Base-by-base conservation (phyloP, 2,797 vertebrate genomes). In the Peromyscus melanophrys region DNA sequence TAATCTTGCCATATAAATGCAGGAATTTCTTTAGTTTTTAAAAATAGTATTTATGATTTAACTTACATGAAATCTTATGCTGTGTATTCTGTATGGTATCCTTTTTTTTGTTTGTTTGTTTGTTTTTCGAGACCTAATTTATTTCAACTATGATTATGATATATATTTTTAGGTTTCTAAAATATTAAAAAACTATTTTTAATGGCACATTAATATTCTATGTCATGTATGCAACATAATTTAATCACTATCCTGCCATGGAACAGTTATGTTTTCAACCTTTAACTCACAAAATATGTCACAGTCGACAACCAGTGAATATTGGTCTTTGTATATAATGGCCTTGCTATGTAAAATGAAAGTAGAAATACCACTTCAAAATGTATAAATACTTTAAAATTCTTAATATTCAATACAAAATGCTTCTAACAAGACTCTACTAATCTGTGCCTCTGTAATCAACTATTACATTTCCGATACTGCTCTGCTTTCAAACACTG, bases 261-360 rank as follows among this genome's bases (percentile, higher is more conserved):
- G 46, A n/a, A 69, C 52, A 87, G 61, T 82, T 83, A 61, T 83
- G 55, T 87, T 94, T 76, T 31, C 19, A 75, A 40, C 69, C 94
- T 92, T 95, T 59, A 37, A 73, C 46, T 84, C 86, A 43, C 34
- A 89, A 96, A 80, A 81, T 93, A 76, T n/a, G 23, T 8, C 77
- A 16, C 19, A 94, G 40, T 7, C 83, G 16, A 67, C 10, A 86
- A 89, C 61, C 25, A 75, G 43, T 63, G n/a, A 87, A 78, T 78
- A 7, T 80, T 43, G 34, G 16, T 87, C 34, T 75, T 14, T 3
- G 31, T 92, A 59, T 63, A 59, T 89, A 55, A 59, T 67, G 63
- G 37, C 12, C 5, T 73, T 73, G 1, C 2, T 92, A 7, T 57
- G 16, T 86, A 52, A 92, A 71, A 7, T 85, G 16, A 71, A 93